Conservation (phyloP, 2,797 vertebrate genomes). For the Rhinatrema bivittatum region DNA sequence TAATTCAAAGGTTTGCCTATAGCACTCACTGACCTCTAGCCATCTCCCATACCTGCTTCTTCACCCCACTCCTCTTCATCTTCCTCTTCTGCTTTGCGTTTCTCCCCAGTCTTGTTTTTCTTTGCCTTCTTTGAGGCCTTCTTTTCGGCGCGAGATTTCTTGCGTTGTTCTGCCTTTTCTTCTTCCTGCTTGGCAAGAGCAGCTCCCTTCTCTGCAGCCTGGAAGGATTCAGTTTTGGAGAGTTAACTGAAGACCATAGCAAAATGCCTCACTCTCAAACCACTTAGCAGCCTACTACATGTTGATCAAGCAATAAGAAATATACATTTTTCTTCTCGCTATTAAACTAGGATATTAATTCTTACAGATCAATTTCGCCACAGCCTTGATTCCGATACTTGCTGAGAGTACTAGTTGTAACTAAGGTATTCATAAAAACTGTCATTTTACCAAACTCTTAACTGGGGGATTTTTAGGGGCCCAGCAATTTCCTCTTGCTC, state of each 20-base stretch:
- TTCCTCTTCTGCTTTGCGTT: conserved; percentile 63
- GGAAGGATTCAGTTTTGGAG: not conserved
- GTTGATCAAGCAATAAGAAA: not conserved
- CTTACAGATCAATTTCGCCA: no score
- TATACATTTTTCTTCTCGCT: no score
- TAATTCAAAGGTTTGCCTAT: no score
- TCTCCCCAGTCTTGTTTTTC: conserved; percentile 59
- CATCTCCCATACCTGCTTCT: conserved; percentile 49
- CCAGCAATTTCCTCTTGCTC: no score
- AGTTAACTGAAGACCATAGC: not conserved
- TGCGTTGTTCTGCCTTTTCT: conserved; percentile 69
- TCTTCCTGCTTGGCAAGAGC: conserved; percentile 69
- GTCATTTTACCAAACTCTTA: no score
- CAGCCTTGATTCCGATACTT: no score
- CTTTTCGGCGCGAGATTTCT: conserved; percentile 72
- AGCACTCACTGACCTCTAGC: no score
- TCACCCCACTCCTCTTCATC: conserved; percentile 54
- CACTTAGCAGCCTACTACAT: not conserved
- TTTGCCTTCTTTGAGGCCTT: conserved; percentile 75
- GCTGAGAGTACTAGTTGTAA: no score
- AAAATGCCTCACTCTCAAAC: not conserved
- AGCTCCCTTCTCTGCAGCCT: conserved; percentile 88
- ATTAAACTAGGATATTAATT: no score
- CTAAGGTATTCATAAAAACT: no score
- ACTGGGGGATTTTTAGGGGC: no score